Conservation (phyloP, 2,797 vertebrate species). For the Oceanodroma leucorhoa region DNA sequence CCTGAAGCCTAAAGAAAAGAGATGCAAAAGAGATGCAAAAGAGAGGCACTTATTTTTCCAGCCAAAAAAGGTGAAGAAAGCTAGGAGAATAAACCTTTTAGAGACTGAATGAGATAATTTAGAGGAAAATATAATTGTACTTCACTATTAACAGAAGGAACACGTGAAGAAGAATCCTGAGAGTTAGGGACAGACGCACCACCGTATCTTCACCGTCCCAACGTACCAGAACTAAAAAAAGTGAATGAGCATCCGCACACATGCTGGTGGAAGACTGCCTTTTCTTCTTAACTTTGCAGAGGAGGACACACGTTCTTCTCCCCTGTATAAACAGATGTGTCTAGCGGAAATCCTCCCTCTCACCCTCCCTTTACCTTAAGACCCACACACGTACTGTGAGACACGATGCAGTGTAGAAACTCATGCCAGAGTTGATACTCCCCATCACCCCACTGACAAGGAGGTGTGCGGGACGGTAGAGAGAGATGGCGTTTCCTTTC, state of each 20-base stretch:
- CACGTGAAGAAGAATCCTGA: accelerated
- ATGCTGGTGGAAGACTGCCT: neutral
- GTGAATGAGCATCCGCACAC: accelerated
- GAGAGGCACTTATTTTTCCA: neutral
- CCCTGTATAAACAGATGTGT: accelerated
- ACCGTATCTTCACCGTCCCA: neutral
- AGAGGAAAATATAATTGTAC: neutral
- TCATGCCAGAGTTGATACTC: accelerated
- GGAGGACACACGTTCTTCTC: accelerated
- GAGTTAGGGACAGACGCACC: neutral
- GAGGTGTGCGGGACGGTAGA: accelerated
- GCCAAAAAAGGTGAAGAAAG: neutral
- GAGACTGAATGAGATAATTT: accelerated
- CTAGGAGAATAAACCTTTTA: neutral
- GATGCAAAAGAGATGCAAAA: neutral
- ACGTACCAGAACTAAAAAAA: accelerated
- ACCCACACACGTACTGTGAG: accelerated
- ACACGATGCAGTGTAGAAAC: accelerated
- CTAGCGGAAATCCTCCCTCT: neutral
- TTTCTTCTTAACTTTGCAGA: neutral
- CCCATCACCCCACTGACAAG: neutral
- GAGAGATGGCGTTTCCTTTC: neutral
- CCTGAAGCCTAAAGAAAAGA: neutral
- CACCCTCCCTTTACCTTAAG: accelerated
- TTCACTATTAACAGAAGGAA: neutral